phyloP scores from a whole-genome alignment of 2,797 vertebrate species.

The Rhodeus uyekii region DNA sequence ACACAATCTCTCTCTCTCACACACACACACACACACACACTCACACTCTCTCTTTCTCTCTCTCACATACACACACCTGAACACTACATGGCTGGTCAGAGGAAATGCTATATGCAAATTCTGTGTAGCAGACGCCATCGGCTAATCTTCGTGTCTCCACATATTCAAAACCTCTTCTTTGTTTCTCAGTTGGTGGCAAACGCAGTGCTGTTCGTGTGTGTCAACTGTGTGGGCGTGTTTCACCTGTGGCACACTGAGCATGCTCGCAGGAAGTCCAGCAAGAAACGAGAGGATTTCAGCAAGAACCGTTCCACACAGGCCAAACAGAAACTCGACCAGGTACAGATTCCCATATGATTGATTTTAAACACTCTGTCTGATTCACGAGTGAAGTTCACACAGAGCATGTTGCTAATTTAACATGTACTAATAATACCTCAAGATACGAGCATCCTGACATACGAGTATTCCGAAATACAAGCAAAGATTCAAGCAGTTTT shows the following conservation, averaged over 20 bases:
- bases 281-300: slow-evolving; percentile 83
- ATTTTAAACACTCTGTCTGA: neutral
- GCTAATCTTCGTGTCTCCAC: slow-evolving; percentile 46
- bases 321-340: slow-evolving; percentile 86
- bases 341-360: slow-evolving; percentile 51
- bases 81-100: neutral
- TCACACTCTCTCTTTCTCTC: neutral
- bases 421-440: too few relatives aligned
- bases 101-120: slow-evolving; percentile 7
- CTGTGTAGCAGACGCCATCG: neutral
- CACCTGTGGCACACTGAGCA: slow-evolving; percentile 82
- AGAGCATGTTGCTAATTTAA: too few relatives aligned
- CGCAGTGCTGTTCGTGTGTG: slow-evolving; percentile 80
- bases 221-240: slow-evolving; percentile 83
- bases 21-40: slow-evolving; percentile 14
- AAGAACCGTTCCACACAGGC: slow-evolving; percentile 78
- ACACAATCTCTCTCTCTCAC: too few relatives aligned
- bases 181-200: slow-evolving; percentile 82
- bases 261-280: slow-evolving; percentile 77
- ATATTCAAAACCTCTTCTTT: neutral
- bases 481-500: too few relatives aligned
- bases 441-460: too few relatives aligned
- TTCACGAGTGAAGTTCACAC: neutral
- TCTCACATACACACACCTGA: neutral
- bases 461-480: too few relatives aligned